These are phyloP conservation scores for Orussus abietinus DNA, from an alignment of 1,140 invertebrate genomes.

Conservation along the genomic window DNA sequence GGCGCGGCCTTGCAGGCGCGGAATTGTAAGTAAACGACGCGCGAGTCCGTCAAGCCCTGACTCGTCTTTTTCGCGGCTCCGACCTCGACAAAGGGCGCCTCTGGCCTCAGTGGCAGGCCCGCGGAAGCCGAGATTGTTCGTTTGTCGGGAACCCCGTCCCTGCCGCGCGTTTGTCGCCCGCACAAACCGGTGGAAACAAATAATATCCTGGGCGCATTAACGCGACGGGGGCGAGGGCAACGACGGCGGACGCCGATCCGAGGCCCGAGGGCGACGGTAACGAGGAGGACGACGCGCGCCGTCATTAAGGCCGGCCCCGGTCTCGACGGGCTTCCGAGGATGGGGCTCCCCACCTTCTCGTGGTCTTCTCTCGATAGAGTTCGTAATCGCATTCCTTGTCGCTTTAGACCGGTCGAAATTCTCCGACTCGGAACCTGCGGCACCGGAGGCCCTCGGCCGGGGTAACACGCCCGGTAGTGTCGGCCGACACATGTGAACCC, in stretches of 20 bases:
- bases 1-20: constrained; percentile 20
- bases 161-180: too few relatives aligned
- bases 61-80: constrained; percentile 5
- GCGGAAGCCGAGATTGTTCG: constrained; percentile 34
- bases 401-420: not conserved
- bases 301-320: constrained; percentile 49
- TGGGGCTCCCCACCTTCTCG: not conserved
- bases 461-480: constrained; percentile 5
- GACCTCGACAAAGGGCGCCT: too few relatives aligned
- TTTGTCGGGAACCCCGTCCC: constrained; percentile 44
- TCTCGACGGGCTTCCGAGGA: constrained; percentile 22
- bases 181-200: constrained; percentile 52
- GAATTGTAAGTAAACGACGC: constrained; percentile 25
- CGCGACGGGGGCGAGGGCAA: not conserved
- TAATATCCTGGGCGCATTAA: constrained; percentile 47
- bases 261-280: constrained; percentile 43
- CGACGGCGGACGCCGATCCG: constrained; percentile 14
- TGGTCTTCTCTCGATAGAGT: not conserved
- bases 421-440: not conserved
- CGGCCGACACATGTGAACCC: constrained; percentile 10
- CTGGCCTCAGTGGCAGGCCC: not conserved
- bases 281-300: constrained; percentile 41
- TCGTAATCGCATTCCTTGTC: not conserved
- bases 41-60: too few relatives aligned
- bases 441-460: not conserved